phyloP scores from a whole-genome alignment of 2,113 vertebrate species.

The Synodontis membranacea region DNA sequence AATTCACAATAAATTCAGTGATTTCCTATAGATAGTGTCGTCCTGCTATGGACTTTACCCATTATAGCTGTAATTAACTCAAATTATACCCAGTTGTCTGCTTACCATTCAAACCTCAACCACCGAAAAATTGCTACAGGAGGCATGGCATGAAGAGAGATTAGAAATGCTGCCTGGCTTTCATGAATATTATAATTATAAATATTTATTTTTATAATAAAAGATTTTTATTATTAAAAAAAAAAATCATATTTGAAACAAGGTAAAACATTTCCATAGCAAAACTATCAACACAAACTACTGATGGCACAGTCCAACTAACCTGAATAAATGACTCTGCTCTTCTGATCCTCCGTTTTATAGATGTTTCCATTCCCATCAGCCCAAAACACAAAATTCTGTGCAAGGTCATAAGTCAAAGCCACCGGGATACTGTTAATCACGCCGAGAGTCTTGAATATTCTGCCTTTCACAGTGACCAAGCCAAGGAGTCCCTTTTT shows the following conservation, averaged over 20 bases:
- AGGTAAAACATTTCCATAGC: neutral
- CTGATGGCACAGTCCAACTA: neutral
- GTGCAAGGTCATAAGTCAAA: constrained; percentile 74
- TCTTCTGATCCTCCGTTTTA: constrained; percentile 63
- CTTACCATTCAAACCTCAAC: too few species aligned
- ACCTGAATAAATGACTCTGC: constrained; percentile 74
- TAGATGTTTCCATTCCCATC: constrained; percentile 74
- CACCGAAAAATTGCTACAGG: too few species aligned
- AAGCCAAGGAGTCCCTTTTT: constrained; percentile 71
- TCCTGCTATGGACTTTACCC: neutral
- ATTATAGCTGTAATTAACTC: neutral
- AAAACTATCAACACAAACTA: neutral
- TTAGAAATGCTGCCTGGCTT: too few species aligned
- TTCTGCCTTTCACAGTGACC: constrained; percentile 70
- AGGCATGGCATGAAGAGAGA: too few species aligned
- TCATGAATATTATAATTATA: too few species aligned
- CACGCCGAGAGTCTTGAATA: constrained; percentile 63
- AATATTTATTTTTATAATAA: too few species aligned
- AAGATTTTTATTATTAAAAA: too few species aligned
- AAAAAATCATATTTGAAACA: neutral
- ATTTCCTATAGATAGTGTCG: too few species aligned
- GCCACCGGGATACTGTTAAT: constrained; percentile 60
- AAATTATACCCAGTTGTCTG: too few species aligned
- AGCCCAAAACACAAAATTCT: constrained; percentile 80
- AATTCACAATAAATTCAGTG: neutral